Conservation (phyloP, 2,888 invertebrate genomes). For the Ypsolopha scabrella region DNA sequence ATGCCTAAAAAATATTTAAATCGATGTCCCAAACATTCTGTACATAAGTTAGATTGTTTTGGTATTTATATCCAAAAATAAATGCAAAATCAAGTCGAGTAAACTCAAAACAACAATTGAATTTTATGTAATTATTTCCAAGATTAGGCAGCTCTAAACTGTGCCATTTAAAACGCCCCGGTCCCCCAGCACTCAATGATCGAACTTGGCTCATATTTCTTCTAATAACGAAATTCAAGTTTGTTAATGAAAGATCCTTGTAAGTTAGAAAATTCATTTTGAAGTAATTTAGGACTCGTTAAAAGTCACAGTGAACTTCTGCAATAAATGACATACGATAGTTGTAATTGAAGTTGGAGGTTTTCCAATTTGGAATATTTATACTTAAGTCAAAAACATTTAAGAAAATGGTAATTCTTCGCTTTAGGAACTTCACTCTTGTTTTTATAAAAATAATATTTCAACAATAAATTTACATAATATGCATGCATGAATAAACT, state of each 20-base stretch:
- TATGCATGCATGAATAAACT: no score
- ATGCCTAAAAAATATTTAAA: no score
- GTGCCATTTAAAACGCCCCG: conserved; percentile 25
- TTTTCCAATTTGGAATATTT: no score
- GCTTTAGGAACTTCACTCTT: no score
- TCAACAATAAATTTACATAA: no score
- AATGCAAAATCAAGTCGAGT: no score
- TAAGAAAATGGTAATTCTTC: no score
- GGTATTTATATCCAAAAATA: no score
- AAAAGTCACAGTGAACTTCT: conserved; percentile 7
- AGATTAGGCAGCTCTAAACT: conserved; percentile 1
- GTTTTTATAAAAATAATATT: no score
- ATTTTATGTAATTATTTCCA: not conserved
- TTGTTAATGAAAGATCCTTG: conserved; percentile 50
- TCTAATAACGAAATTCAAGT: conserved; percentile 45
- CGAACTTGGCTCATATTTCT: conserved; percentile 54
- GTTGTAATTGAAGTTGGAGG: not conserved
- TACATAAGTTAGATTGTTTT: no score
- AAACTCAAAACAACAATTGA: not conserved
- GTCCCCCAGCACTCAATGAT: conserved; percentile 37
- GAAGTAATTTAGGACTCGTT: conserved; percentile 29
- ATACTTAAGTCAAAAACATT: no score
- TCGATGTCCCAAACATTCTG: no score
- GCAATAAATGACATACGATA: conserved; percentile 12
- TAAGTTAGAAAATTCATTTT: conserved; percentile 40